Evolutionary conservation across 2,113 vertebrate species (phyloP).

Genomic region (Rhinolophus sinicus): DNA sequence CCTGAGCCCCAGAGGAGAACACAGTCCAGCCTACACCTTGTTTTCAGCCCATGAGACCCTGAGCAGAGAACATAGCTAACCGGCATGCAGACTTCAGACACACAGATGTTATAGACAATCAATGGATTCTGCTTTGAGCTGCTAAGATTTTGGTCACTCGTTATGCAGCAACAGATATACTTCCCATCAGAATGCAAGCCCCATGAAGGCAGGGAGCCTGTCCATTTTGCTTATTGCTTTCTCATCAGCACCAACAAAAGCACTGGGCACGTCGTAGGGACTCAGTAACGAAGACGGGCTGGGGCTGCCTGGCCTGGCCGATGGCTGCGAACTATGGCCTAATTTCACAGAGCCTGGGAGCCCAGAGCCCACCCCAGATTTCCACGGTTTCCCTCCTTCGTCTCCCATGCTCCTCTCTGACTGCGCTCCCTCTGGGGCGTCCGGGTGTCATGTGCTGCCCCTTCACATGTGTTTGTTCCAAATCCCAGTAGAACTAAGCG

Average conservation of each 20-base stretch:
- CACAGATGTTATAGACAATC: not conserved
- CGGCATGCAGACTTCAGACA: not conserved
- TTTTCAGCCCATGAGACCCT: rapidly evolving
- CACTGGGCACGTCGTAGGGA: rapidly evolving
- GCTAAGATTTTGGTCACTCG: not conserved
- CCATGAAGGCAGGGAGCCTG: not conserved
- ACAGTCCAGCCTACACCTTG: too few relatives aligned
- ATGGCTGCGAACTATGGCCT: not conserved
- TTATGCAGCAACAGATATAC: rapidly evolving
- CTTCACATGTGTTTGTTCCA: not conserved
- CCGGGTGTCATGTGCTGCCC: rapidly evolving
- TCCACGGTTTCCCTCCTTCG: not conserved
- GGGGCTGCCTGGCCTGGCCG: rapidly evolving
- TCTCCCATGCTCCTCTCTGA: not conserved
- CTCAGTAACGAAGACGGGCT: not conserved
- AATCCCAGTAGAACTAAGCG: not conserved
- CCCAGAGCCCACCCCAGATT: not conserved
- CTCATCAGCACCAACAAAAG: not conserved
- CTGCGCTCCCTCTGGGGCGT: not conserved
- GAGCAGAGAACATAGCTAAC: not conserved
- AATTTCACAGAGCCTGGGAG: not conserved
- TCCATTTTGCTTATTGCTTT: not conserved
- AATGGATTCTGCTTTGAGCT: not conserved
- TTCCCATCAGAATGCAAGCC: not conserved
- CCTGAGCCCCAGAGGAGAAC: not conserved